Conservation (phyloP, 2,113 vertebrate genomes). For the cat (Felis catus) region F.catus_Fca126_mat1.0 CM031416.1:45399501-45400000, state of each 20-base stretch:
- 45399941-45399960: neutral
- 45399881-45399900: no score
- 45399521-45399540: neutral
- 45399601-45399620: neutral
- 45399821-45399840: neutral
- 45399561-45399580: neutral
- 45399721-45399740: neutral
- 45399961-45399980: neutral
- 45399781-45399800: neutral
- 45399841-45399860: neutral
- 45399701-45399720: neutral
- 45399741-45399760: neutral
- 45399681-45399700: neutral
- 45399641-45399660: neutral
- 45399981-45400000: neutral
- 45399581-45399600: neutral
- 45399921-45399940: neutral
- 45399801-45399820: neutral
- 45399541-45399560: neutral
- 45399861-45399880: neutral
- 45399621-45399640: neutral
- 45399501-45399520: neutral
- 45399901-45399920: neutral
- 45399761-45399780: neutral
- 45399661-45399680: neutral